Conservation (phyloP, 2,797 vertebrate genomes). For the Limnodromus scolopaceus region DNA sequence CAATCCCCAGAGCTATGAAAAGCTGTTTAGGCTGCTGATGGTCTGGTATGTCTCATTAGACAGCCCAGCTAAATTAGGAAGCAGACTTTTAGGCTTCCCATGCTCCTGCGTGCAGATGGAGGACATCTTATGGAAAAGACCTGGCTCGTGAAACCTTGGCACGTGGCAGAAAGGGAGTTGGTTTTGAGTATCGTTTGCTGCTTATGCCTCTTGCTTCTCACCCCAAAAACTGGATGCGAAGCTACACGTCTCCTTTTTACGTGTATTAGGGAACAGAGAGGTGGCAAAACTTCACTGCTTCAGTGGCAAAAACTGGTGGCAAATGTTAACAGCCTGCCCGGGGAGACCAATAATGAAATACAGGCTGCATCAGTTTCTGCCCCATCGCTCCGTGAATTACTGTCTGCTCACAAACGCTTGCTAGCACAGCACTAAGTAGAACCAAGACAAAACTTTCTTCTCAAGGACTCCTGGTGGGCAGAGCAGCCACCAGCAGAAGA, state of each 20-base stretch:
- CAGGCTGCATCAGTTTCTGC: background rate
- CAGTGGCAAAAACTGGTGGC: background rate
- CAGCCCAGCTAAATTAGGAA: background rate
- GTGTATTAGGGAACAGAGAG: background rate
- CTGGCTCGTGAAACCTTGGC: background rate
- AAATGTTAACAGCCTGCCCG: background rate
- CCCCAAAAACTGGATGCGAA: background rate
- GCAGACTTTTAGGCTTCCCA: background rate
- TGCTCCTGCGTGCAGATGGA: background rate
- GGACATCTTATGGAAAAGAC: background rate
- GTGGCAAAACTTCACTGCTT: background rate
- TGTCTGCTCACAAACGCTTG: background rate
- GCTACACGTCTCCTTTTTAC: background rate
- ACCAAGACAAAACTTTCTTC: background rate
- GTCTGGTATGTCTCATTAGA: background rate
- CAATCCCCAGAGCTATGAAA: background rate
- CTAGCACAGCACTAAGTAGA: background rate
- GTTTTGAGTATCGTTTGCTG: background rate
- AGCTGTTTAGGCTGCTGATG: background rate
- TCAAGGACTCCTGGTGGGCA: background rate
- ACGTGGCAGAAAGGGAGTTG: background rate
- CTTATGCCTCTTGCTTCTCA: background rate
- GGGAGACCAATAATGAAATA: background rate
- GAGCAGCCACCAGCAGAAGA: background rate
- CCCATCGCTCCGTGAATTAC: background rate